Percentiles rank a stretch among this genome's conserved stretches.
phyloP scores from a whole-genome alignment of 2,888 invertebrate genomes.

The Steinernema carpocapsae region DNA sequence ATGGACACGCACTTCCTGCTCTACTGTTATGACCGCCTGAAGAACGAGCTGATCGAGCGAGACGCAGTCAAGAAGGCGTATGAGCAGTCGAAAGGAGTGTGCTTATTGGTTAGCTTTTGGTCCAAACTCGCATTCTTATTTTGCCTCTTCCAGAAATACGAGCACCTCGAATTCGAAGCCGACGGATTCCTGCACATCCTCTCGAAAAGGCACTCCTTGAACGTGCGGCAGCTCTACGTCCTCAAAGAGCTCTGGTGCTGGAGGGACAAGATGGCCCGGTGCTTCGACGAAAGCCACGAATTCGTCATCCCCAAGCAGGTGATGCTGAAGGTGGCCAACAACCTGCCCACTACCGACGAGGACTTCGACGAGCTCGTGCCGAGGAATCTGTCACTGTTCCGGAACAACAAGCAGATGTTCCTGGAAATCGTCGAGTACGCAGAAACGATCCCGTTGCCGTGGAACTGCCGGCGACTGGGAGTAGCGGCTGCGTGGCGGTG shows the following conservation, averaged over 20 bases:
- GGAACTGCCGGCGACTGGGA: background rate
- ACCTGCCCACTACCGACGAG: constrained; percentile 58
- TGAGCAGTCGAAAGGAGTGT: constrained; percentile 79
- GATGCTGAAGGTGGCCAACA: constrained; percentile 86
- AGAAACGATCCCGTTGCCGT: background rate
- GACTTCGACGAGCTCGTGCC: background rate
- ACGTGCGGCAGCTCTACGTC: constrained; percentile 77
- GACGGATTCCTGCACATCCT: constrained; percentile 81
- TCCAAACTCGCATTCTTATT: background rate
- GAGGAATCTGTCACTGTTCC: background rate
- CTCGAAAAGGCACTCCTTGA: constrained; percentile 75
- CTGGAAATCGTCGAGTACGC: background rate
- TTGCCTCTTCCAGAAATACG: constrained; percentile 76
- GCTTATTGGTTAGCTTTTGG: constrained; percentile 74
- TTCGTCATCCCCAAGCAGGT: constrained; percentile 95
- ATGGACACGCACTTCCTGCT: constrained; percentile 92
- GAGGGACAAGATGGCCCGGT: constrained; percentile 84
- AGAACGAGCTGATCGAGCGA: constrained; percentile 76
- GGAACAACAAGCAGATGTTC: background rate
- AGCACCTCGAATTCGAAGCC: constrained; percentile 78
- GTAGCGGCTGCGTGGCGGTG: too few relatives aligned
- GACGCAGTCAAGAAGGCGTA: constrained; percentile 77
- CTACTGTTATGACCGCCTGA: constrained; percentile 79
- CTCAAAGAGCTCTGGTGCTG: constrained; percentile 82
- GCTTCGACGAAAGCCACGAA: constrained; percentile 87